Conservation (phyloP, 2,113 vertebrate species). For the Sinocyclocheilus anophthalmus region DNA sequence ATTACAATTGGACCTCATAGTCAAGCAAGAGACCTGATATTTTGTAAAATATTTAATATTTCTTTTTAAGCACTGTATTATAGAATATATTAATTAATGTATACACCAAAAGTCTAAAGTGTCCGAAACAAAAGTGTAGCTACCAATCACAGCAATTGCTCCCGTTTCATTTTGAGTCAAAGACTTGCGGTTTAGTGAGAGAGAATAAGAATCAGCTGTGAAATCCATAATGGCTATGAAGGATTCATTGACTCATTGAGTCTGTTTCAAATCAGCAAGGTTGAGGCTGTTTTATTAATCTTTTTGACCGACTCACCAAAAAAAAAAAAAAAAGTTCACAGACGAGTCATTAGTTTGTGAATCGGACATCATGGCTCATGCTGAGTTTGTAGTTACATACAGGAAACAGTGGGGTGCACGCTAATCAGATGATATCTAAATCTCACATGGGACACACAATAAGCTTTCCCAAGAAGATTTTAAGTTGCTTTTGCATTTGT, state of each 20-base stretch:
- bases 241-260: background rate
- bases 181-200: background rate
- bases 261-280: background rate
- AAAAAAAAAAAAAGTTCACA: background rate
- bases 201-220: background rate
- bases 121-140: background rate
- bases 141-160: background rate
- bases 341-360: background rate
- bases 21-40: background rate
- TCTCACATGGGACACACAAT: background rate
- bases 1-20: background rate
- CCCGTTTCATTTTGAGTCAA: background rate
- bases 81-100: background rate
- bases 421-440: background rate
- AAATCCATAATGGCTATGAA: background rate
- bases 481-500: background rate
- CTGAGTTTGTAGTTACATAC: background rate
- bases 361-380: background rate
- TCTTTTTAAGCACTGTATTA: background rate
- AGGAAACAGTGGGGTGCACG: background rate
- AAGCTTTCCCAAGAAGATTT: background rate
- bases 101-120: background rate
- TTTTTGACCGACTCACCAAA: background rate
- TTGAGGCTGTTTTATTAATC: background rate
- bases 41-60: background rate